Base-by-base conservation (phyloP, 2,113 vertebrate species). In the Motacilla alba region DNA sequence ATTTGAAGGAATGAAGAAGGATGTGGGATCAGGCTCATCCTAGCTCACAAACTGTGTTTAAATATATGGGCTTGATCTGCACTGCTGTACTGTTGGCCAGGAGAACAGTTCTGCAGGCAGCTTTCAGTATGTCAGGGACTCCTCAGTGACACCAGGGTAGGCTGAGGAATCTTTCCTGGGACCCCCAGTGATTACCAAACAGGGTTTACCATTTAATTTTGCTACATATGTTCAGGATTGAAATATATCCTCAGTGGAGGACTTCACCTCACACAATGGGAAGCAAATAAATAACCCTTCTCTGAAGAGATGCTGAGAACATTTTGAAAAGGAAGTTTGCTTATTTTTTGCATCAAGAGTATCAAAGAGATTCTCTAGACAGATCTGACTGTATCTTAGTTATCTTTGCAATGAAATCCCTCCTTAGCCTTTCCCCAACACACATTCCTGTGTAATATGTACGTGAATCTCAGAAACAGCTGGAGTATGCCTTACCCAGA, bases 401-500 rank as follows among this genome's bases (percentile, higher is more conserved):
- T 87, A 64, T 70, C 74, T 83, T 91, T 85, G 60, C 87, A 85
- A 70, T 76, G 68, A 90, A 66, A 87, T 82, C 64, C 68, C 83
- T 91, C 55, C 83, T 52, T 67, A 88, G 10, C 76, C 66, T 90
- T 46, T 21, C 59, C 94, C 83, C 66, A 81, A 11, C 85, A 70
- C 30, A 23, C 69, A 75, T 70, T 83, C 31, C 66, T 80, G 20
- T 87, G 86, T 93, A 89, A 68, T 56, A 85, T 28, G 43, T 94
- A 84, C 72, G 62, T 49, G 93, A 95, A 94, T 93, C 91, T 97
- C 90, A 86, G 77, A 96, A 96, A 94, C 97, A 98, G 97, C 97
- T 98, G 96, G 96, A 90, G 24, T 59, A 68, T 84, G 77, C 64
- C 88, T 96, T 79, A 94, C 84, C 70, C 90, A 91, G 77, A 83